Conservation (phyloP, 2,888 invertebrate genomes). For the Zeuzera pyrina region DNA sequence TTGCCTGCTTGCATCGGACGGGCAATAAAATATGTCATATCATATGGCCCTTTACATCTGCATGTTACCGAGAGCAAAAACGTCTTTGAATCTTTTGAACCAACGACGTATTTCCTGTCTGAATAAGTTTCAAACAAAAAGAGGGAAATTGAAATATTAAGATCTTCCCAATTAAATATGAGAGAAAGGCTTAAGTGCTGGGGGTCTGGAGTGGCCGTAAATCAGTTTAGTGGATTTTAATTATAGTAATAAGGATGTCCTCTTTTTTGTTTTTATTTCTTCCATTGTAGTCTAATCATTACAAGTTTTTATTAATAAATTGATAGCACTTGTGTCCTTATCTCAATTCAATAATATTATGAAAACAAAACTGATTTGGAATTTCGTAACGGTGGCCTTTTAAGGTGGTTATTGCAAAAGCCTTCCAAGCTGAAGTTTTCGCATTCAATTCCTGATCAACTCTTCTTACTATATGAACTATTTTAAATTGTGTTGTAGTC, state of each 20-base stretch:
- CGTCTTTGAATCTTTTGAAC: slow-evolving; percentile 45
- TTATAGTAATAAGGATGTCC: slow-evolving; percentile 51
- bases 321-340: too few relatives aligned
- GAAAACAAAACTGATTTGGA: too few relatives aligned
- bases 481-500: too few relatives aligned
- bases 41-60: slow-evolving; percentile 45
- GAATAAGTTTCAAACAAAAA: slow-evolving; percentile 45
- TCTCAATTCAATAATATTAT: too few relatives aligned
- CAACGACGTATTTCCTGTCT: slow-evolving; percentile 58
- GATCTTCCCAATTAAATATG: slow-evolving; percentile 52
- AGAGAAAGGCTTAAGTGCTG: slow-evolving; percentile 56
- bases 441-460: too few relatives aligned
- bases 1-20: slow-evolving; percentile 49
- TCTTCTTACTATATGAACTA: too few relatives aligned
- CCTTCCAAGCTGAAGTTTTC: too few relatives aligned
- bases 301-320: too few relatives aligned
- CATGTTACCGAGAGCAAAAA: slow-evolving; percentile 56
- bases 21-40: slow-evolving; percentile 68
- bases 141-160: slow-evolving; percentile 44
- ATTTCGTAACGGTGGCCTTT: too few relatives aligned
- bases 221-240: slow-evolving; percentile 48
- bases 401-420: too few relatives aligned
- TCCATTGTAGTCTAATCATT: slow-evolving; percentile 34
- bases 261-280: slow-evolving; percentile 30
- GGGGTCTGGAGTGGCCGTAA: slow-evolving; percentile 50